Conservation (phyloP, 2,113 vertebrate genomes). For the Eolophus roseicapilla region DNA sequence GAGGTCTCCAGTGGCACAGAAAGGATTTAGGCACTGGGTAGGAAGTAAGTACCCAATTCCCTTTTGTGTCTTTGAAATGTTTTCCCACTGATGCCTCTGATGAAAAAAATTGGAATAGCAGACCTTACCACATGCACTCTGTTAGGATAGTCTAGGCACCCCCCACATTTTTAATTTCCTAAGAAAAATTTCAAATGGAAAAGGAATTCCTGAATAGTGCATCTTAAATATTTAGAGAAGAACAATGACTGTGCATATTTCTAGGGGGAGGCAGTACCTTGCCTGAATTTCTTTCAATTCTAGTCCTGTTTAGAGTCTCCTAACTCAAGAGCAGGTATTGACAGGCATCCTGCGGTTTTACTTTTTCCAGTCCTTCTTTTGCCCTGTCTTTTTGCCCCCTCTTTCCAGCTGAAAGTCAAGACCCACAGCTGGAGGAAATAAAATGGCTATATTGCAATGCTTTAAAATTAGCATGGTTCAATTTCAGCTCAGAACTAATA, state of each 20-base stretch:
- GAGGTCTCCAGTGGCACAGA: not conserved
- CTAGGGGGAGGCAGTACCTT: not conserved
- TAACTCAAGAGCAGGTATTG: conserved; percentile 27
- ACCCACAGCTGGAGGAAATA: conserved; percentile 69
- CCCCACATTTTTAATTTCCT: not conserved
- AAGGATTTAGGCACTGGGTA: not conserved
- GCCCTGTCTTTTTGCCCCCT: not conserved
- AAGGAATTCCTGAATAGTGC: not conserved
- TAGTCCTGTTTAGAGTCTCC: not conserved
- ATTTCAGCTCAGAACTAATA: conserved; percentile 50
- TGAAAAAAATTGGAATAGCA: not conserved
- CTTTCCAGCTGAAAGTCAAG: conserved; percentile 55
- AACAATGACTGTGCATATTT: not conserved
- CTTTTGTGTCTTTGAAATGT: not conserved
- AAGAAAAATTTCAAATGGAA: not conserved
- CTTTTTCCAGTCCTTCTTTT: conserved; percentile 26
- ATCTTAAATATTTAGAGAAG: not conserved
- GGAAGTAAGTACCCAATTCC: not conserved
- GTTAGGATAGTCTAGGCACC: not conserved
- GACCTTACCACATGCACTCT: not conserved
- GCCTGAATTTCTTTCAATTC: not conserved
- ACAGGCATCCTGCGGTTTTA: conserved; percentile 23
- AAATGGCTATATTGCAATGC: conserved; percentile 55
- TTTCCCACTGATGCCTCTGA: not conserved
- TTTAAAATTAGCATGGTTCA: conserved; percentile 64